Base-by-base conservation (phyloP, 2,888 invertebrate species). In the Blomia tropicalis region DNA sequence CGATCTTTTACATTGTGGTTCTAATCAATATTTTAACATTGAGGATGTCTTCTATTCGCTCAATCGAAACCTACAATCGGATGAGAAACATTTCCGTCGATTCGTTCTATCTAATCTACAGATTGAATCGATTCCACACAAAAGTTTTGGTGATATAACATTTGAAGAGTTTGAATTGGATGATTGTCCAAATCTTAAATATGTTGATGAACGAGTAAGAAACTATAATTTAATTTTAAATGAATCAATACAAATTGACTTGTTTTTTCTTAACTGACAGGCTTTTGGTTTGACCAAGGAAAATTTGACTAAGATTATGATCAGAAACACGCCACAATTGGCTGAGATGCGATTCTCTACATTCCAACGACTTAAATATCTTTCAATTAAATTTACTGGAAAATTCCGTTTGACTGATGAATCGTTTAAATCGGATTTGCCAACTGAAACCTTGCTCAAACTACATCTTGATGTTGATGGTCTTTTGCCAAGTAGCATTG, bases 101-200 rank as follows among this genome's bases (percentile, higher is more conserved):
- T 58, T 62, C 43, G 31, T 62, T 31, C 47, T 62, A 23, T 62
- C 62, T 30, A 62, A 62, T 32, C 7, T 58, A n/a, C 30, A 43
- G 19, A 58, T 62, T 22, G 62, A 62, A 43, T 30, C 43, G n/a
- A 41, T 62, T 1, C 58, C 58, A 22, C 41, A 23, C 27, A 58
- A 43, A n/a, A 43, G 43, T 30, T 62, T 62, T 27, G 58, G 58
- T 22, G 58, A 43, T 19, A 62, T 62, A 2, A 62, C 56, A 22
- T 62, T 62, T n/a, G 62, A 62, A 27, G 43, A 58, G 29, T 58
- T 62, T 27, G 62, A 62, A 32, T 22, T 62, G 5, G 62, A 62
- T 36, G 62, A 58, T 17, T 58, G 58, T 30, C n/a, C 31, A 1
- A 62, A 58, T 41, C 23, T 62, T 5, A 41, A 32, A 30, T 29